Percentiles rank a stretch among this genome's conserved stretches.
Conservation (phyloP, 35 echinoderm and acorn worm genomes). For the Heliocidaris tuberculata region DNA sequence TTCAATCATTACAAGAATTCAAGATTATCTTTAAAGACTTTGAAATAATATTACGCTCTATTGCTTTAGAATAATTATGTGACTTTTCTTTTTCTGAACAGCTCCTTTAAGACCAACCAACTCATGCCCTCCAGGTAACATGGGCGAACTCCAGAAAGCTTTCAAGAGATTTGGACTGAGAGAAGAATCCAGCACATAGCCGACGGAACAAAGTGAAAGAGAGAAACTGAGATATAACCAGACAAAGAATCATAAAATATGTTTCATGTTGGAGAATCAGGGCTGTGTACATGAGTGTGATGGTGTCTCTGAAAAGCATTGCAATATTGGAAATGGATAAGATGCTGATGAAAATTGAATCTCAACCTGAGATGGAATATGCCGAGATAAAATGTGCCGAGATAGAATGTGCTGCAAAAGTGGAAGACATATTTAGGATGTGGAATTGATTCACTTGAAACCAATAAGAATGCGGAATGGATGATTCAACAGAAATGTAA, state of each 20-base stretch:
- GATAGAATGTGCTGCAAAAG: not conserved
- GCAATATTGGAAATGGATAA: too few relatives aligned
- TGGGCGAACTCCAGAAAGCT: not conserved
- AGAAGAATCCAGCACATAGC: conserved; percentile 7
- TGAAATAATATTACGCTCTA: too few relatives aligned
- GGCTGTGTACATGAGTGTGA: too few relatives aligned
- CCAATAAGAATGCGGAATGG: too few relatives aligned
- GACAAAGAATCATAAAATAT: not conserved
- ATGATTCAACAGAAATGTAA: too few relatives aligned
- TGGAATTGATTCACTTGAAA: not conserved
- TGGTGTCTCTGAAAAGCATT: too few relatives aligned
- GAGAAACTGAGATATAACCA: not conserved
- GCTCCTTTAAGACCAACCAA: conserved; percentile 35
- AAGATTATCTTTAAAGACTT: too few relatives aligned
- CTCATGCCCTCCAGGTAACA: not conserved
- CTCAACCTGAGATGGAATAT: too few relatives aligned
- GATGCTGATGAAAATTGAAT: too few relatives aligned
- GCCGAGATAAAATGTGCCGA: too few relatives aligned
- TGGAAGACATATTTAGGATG: not conserved
- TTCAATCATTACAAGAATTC: too few relatives aligned
- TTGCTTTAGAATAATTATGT: not conserved
- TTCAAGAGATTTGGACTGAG: conserved; percentile 6
- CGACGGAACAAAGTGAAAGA: not conserved
- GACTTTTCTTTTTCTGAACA: not conserved
- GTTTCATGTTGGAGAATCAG: not conserved